Percentiles rank a stretch among this genome's conserved stretches.
phyloP scores from a whole-genome alignment of 1,140 invertebrate genomes.

The Ectropis grisescens region DNA sequence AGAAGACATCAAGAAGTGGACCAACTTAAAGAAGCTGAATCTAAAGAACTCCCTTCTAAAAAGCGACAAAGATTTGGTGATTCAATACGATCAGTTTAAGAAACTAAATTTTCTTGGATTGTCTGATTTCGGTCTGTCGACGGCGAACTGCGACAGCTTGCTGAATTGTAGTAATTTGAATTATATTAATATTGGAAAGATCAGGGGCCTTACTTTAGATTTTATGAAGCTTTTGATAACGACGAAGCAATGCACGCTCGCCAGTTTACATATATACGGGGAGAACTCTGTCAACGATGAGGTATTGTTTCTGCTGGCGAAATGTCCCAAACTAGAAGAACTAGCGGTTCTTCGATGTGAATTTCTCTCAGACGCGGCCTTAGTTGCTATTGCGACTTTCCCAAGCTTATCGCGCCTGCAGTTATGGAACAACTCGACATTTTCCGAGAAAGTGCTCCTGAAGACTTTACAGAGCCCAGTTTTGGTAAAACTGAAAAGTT shows the following conservation, averaged over 20 bases:
- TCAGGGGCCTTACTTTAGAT: slow-evolving; percentile 37
- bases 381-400: slow-evolving; percentile 34
- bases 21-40: slow-evolving; percentile 42
- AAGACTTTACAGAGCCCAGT: slow-evolving; percentile 32
- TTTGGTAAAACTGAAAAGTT: slow-evolving; percentile 36
- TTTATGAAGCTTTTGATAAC: slow-evolving; percentile 43
- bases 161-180: slow-evolving; percentile 40
- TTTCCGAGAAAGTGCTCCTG: slow-evolving; percentile 39
- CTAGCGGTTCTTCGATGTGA: slow-evolving; percentile 60
- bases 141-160: slow-evolving; percentile 41
- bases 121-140: slow-evolving; percentile 56
- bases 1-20: slow-evolving; percentile 38
- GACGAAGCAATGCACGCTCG: slow-evolving; percentile 35
- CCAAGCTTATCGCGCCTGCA: slow-evolving; percentile 43
- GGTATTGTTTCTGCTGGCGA: slow-evolving; percentile 36
- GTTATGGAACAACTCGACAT: slow-evolving; percentile 59
- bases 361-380: slow-evolving; percentile 45
- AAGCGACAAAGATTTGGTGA: slow-evolving; percentile 25
- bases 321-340: slow-evolving; percentile 40
- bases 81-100: slow-evolving; percentile 44
- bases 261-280: slow-evolving; percentile 51
- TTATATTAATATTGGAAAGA: slow-evolving; percentile 59
- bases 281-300: slow-evolving; percentile 43
- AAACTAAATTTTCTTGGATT: slow-evolving; percentile 42
- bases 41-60: slow-evolving; percentile 43